Conservation (phyloP, 2,888 invertebrate genomes). For the Cerceris ruficornis region DNA sequence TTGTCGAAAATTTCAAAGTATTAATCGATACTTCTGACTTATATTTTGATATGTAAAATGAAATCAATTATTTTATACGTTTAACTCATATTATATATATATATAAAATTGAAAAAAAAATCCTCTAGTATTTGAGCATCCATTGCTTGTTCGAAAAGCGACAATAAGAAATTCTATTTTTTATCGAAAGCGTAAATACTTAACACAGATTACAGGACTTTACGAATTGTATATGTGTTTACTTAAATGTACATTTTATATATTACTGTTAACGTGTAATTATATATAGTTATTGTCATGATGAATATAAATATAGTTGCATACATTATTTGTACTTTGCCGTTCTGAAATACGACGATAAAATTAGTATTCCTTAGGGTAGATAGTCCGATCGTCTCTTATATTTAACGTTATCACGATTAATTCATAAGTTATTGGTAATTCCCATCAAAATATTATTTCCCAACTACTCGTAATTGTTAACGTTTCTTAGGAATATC, state of each 20-base stretch:
- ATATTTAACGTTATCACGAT: conserved; percentile 38
- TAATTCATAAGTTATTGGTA: conserved; percentile 40
- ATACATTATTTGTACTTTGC: conserved; percentile 48
- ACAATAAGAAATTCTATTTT: conserved; percentile 64
- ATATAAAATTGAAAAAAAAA: not conserved
- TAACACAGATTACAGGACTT: conserved; percentile 52
- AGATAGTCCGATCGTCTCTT: conserved; percentile 23
- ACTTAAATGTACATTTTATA: conserved; percentile 70
- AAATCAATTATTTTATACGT: too few species aligned
- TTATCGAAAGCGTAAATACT: conserved; percentile 58
- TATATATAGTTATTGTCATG: conserved; percentile 41
- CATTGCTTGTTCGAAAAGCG: conserved; percentile 39
- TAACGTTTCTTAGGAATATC: conserved; percentile 32
- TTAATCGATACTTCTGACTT: conserved; percentile 1
- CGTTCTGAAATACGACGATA: conserved; percentile 42
- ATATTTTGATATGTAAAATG: not conserved
- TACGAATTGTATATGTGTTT: conserved; percentile 56
- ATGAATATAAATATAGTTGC: conserved; percentile 32
- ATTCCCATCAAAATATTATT: conserved; percentile 37
- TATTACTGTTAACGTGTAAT: conserved; percentile 59
- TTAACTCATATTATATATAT: too few species aligned
- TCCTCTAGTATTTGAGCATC: conserved; percentile 26
- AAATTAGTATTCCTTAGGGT: conserved; percentile 47
- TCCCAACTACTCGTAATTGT: conserved; percentile 29
- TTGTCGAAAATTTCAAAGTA: conserved; percentile 12